Conservation (phyloP, 2,888 invertebrate species). For the Catocala sponsa region DNA sequence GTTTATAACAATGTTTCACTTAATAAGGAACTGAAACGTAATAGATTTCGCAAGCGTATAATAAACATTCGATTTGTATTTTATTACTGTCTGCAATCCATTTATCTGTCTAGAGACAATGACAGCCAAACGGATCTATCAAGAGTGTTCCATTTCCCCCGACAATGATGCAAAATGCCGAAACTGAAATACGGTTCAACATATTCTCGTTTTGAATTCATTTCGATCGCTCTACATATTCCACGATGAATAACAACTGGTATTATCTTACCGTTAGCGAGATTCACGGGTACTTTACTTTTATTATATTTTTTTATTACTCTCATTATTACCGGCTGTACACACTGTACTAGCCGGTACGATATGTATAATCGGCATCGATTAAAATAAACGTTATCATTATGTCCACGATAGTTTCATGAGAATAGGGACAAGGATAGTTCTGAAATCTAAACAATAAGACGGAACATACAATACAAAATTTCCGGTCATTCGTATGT, state of each 20-base stretch:
- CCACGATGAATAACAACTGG: slow-evolving; percentile 57
- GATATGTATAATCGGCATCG: slow-evolving; percentile 47
- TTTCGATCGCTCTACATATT: slow-evolving; percentile 59
- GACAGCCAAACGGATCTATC: slow-evolving; percentile 11
- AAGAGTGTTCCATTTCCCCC: slow-evolving; percentile 30
- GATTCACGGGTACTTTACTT: slow-evolving; percentile 46
- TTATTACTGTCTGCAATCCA: neutral
- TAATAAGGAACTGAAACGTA: slow-evolving; percentile 4
- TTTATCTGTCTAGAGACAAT: neutral
- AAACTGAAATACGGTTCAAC: slow-evolving; percentile 33
- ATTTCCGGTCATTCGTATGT: slow-evolving; percentile 58
- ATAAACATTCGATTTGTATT: neutral
- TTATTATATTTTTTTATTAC: slow-evolving; percentile 44
- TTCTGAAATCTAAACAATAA: slow-evolving; percentile 49
- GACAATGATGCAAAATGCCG: slow-evolving; percentile 10
- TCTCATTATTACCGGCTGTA: slow-evolving; percentile 46
- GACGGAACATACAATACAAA: slow-evolving; percentile 59
- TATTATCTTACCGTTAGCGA: slow-evolving; percentile 64
- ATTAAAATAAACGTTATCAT: slow-evolving; percentile 47
- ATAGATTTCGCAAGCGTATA: slow-evolving; percentile 1
- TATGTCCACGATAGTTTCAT: slow-evolving; percentile 40
- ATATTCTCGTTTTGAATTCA: slow-evolving; percentile 42
- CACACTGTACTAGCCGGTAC: slow-evolving; percentile 35
- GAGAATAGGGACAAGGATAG: slow-evolving; percentile 66
- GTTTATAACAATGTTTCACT: slow-evolving; percentile 3